Percentiles rank a stretch among this genome's conserved stretches.
Evolutionary conservation across 35 echinoderm and acorn worm genomes (phyloP).

Genomic region (Amphiura filiformis): DNA sequence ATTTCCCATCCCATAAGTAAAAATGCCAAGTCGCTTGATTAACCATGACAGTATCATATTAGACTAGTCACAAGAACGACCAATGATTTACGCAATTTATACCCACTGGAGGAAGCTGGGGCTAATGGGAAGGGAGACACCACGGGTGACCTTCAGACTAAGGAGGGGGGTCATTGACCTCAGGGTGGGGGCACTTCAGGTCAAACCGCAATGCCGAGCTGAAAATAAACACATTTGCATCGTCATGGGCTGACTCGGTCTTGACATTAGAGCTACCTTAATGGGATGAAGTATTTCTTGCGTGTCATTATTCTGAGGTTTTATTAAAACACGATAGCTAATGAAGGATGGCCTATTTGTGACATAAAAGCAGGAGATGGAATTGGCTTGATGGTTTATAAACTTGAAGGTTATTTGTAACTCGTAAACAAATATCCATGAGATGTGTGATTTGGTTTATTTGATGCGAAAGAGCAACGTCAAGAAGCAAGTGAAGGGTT

Average conservation of each 20-base stretch:
- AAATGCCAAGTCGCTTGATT: neutral
- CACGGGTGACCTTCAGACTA: neutral
- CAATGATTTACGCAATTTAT: neutral
- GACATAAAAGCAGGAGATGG: too few relatives aligned
- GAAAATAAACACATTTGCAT: neutral
- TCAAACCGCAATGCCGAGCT: neutral
- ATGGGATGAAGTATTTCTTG: too few relatives aligned
- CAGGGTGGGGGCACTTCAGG: neutral
- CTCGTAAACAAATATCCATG: too few relatives aligned
- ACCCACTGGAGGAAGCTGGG: neutral
- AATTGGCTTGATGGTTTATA: too few relatives aligned
- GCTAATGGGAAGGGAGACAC: neutral
- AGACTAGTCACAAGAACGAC: neutral
- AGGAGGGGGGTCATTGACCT: neutral
- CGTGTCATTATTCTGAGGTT: too few relatives aligned
- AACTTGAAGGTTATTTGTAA: too few relatives aligned
- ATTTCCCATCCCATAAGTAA: too few relatives aligned
- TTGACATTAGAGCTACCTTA: too few relatives aligned
- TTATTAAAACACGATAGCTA: too few relatives aligned
- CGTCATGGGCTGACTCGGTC: neutral
- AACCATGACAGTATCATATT: neutral
- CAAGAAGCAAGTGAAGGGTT: neutral
- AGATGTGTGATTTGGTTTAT: too few relatives aligned
- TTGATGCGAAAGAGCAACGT: too few relatives aligned
- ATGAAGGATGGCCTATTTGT: too few relatives aligned